These are phyloP conservation scores for Coregonus clupeaformis DNA, from an alignment of 2,113 vertebrate genomes.

Conservation along the genomic window DNA sequence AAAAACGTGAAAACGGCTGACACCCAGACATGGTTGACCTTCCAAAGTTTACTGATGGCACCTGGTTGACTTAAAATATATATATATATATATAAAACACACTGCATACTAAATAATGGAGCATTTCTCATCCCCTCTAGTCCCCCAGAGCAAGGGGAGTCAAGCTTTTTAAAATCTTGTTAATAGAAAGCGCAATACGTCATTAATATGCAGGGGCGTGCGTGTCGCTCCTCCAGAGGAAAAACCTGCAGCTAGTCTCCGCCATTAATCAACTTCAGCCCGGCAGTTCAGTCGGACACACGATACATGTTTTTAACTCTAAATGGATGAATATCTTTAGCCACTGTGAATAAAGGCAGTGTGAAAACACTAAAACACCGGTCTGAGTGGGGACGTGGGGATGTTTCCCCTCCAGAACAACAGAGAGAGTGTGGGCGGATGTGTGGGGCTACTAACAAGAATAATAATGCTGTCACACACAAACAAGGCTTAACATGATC, in stretches of 20 bases:
- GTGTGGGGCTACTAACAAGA: slow-evolving; percentile 90
- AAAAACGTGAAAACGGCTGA: slow-evolving; percentile 47
- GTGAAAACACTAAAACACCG: slow-evolving; percentile 42
- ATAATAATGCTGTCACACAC: slow-evolving; percentile 99
- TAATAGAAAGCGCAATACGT: slow-evolving; percentile 99
- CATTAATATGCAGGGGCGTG: slow-evolving; percentile 99
- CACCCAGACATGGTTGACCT: slow-evolving; percentile 66
- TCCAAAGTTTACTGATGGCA: slow-evolving; percentile 89
- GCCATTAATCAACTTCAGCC: slow-evolving; percentile 99
- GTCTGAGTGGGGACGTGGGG: slow-evolving; percentile 74
- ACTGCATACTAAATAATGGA: slow-evolving; percentile 97
- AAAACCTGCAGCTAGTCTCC: slow-evolving; percentile 96
- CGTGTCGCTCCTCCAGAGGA: slow-evolving; percentile 91
- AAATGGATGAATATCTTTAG: slow-evolving; percentile 99
- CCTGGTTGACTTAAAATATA: slow-evolving; percentile 78
- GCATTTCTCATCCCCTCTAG: slow-evolving; percentile 88
- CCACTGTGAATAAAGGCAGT: slow-evolving; percentile 88
- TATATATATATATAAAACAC: slow-evolving; percentile 57
- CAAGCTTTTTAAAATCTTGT: slow-evolving; percentile 92
- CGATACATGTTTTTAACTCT: slow-evolving; percentile 99
- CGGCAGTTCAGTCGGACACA: slow-evolving; percentile 95
- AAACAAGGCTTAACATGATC: slow-evolving; percentile 99
- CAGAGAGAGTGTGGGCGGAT: slow-evolving; percentile 77
- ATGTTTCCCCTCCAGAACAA: slow-evolving; percentile 81
- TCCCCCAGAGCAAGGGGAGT: slow-evolving; percentile 96